These are phyloP conservation scores for Lucilia cuprina DNA, from an alignment of 1,140 invertebrate species.

Conservation along the genomic window DNA sequence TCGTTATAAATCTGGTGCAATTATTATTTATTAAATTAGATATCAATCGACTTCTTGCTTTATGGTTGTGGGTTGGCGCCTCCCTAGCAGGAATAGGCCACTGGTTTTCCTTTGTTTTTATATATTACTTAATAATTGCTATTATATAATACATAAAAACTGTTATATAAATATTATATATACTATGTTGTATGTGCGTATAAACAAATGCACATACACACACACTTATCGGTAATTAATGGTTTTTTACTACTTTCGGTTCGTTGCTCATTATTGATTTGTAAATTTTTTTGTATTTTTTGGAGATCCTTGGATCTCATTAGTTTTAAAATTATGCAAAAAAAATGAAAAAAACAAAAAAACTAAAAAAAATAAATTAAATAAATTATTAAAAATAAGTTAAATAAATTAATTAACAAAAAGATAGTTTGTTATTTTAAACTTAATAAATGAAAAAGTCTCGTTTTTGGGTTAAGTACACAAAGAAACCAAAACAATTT, in stretches of 20 bases:
- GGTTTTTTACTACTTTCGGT: slow-evolving; percentile 15
- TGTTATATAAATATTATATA: slow-evolving; percentile 34
- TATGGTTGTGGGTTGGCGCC: background rate
- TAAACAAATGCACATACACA: slow-evolving; percentile 21
- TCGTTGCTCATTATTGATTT: background rate
- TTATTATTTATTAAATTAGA: background rate
- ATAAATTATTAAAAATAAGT: slow-evolving; percentile 33
- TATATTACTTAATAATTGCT: slow-evolving; percentile 5
- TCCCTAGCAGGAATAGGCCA: background rate
- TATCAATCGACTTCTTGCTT: slow-evolving; percentile 11
- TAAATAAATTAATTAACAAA: slow-evolving; percentile 29
- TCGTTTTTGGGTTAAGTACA: background rate
- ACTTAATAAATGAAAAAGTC: slow-evolving; percentile 30
- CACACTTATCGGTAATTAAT: slow-evolving; percentile 14
- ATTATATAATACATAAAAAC: slow-evolving; percentile 34
- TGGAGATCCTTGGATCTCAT: slow-evolving; percentile 29
- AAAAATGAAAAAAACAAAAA: background rate
- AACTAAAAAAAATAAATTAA: slow-evolving; percentile 30
- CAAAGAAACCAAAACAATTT: background rate
- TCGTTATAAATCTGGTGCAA: background rate
- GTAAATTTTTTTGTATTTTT: slow-evolving; percentile 10
- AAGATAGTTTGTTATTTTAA: slow-evolving; percentile 11
- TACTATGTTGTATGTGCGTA: background rate
- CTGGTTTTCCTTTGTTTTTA: slow-evolving; percentile 12
- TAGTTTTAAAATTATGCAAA: background rate